Conservation (phyloP, 2,113 vertebrate genomes). For the Stigmatopora argus region DNA sequence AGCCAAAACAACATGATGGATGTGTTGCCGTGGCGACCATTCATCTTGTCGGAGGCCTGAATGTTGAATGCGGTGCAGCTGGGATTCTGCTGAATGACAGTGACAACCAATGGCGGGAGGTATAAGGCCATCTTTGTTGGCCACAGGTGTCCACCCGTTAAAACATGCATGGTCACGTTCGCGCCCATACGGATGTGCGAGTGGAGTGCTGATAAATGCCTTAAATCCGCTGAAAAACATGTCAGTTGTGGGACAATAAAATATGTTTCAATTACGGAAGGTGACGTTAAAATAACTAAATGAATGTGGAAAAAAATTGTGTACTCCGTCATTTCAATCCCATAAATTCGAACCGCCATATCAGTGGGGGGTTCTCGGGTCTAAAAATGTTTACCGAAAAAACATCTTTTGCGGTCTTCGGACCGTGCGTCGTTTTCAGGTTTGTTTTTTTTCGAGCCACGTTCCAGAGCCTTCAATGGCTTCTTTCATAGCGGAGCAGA, state of each 20-base stretch:
- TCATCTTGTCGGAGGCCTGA: slow-evolving; percentile 21
- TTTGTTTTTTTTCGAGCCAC: slow-evolving; percentile 31
- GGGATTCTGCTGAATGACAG: slow-evolving; percentile 47
- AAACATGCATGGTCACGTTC: slow-evolving; percentile 18
- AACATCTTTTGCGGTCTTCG: slow-evolving; percentile 49
- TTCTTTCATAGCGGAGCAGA: slow-evolving; percentile 58
- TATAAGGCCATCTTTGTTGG: slow-evolving; percentile 73
- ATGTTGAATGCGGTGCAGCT: slow-evolving; percentile 54
- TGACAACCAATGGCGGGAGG: slow-evolving; percentile 23
- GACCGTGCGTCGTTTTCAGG: slow-evolving; percentile 45
- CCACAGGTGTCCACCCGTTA: slow-evolving; percentile 62
- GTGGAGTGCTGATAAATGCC: not conserved
- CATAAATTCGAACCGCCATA: not conserved
- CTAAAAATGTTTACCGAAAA: slow-evolving; percentile 52
- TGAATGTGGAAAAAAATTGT: slow-evolving; percentile 13
- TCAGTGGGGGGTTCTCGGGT: slow-evolving; percentile 15
- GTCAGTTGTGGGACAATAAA: not conserved
- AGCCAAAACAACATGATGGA: not conserved
- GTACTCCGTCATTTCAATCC: slow-evolving; percentile 30
- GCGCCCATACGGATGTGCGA: slow-evolving; percentile 13
- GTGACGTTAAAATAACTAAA: not conserved
- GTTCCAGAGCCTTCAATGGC: slow-evolving; percentile 60
- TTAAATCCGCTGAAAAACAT: no score
- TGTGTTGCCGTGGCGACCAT: slow-evolving; percentile 26
- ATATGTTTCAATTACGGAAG: not conserved